These are phyloP conservation scores for Lepidochrysops patricia DNA, from an alignment of 2,888 invertebrate species.

Conservation along the genomic window DNA sequence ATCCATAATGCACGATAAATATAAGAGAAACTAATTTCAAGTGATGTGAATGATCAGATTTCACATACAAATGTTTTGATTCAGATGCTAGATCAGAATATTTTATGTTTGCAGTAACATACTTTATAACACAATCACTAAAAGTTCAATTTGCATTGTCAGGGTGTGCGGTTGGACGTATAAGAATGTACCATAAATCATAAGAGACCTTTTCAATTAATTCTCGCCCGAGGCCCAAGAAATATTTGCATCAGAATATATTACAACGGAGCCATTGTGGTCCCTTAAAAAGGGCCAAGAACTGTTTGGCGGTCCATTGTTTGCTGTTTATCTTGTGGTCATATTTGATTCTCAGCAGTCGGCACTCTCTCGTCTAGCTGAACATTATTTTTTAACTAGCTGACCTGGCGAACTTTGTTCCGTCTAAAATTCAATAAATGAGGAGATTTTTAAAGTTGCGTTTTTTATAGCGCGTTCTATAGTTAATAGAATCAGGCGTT, in stretches of 20 bases:
- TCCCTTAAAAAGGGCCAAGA: slow-evolving; percentile 39
- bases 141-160: background rate
- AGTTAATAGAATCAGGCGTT: too few species aligned
- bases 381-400: too few species aligned
- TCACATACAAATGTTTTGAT: background rate
- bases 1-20: background rate
- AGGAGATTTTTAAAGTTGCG: too few species aligned
- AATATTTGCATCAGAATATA: slow-evolving; percentile 42
- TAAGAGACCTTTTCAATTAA: slow-evolving; percentile 42
- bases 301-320: slow-evolving; percentile 42
- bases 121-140: background rate
- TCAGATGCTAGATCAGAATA: background rate
- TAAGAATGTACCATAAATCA: slow-evolving; percentile 31
- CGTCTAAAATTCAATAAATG: too few species aligned
- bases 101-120: background rate
- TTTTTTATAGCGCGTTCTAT: too few species aligned
- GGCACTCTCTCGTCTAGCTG: background rate
- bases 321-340: slow-evolving; percentile 59
- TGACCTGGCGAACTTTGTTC: too few species aligned
- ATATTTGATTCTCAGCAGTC: slow-evolving; percentile 41
- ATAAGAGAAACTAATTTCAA: background rate
- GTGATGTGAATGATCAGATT: background rate
- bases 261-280: slow-evolving; percentile 31
- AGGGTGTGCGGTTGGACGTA: background rate
- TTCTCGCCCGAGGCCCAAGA: slow-evolving; percentile 34